A percentile compares a stretch with the other conserved stretches of the same genome.
These are phyloP conservation scores for Leptodactylus fallax DNA, from an alignment of 2,797 vertebrate genomes.

Conservation along the genomic window DNA sequence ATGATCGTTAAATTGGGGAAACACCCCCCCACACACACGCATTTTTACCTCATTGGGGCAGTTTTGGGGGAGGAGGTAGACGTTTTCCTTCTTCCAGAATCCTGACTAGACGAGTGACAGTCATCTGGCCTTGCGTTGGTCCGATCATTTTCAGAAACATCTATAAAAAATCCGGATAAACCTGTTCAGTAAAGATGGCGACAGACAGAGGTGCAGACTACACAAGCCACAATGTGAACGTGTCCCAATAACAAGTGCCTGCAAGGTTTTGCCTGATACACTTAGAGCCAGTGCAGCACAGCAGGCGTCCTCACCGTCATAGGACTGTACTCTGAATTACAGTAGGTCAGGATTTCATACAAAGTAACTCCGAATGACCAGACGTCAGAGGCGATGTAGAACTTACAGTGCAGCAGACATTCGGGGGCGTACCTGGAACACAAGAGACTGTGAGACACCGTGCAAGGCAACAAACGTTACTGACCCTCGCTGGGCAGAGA, in stretches of 20 bases:
- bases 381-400: conserved; percentile 94
- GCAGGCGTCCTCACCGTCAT: conserved; percentile 80
- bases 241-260: too few relatives aligned
- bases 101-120: conserved; percentile 86
- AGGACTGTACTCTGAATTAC: conserved; percentile 85
- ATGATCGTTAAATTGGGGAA: too few relatives aligned
- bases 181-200: not conserved
- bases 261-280: too few relatives aligned
- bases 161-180: conserved; percentile 70
- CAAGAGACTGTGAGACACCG: not conserved
- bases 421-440: conserved; percentile 92
- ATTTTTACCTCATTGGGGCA: conserved; percentile 84
- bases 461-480: too few relatives aligned
- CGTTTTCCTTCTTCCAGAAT: conserved; percentile 85
- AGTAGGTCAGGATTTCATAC: conserved; percentile 96
- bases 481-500: too few relatives aligned
- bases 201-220: too few relatives aligned
- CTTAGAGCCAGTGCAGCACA: too few relatives aligned
- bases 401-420: conserved; percentile 91
- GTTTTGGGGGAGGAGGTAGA: conserved; percentile 81
- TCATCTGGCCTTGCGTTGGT: conserved; percentile 92
- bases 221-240: too few relatives aligned
- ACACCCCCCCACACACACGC: too few relatives aligned
- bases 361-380: conserved; percentile 98
- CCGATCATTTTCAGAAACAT: conserved; percentile 91